Evolutionary conservation across 37 sponge, comb jelly and placozoan species (phyloP).

Genomic region (Dysidea cf. avara): DNA sequence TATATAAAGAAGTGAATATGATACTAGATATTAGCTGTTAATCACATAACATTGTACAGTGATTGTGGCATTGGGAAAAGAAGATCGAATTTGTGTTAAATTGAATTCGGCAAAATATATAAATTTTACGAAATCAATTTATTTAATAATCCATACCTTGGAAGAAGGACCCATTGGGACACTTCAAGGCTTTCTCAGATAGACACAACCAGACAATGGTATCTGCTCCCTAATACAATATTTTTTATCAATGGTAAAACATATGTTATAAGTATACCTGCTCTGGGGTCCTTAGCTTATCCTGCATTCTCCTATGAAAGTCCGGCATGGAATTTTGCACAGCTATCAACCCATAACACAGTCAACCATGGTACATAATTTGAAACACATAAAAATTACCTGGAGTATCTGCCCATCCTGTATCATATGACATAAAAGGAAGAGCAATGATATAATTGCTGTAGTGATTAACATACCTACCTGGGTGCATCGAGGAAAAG

Average conservation of each 20-base stretch:
- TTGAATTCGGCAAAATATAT: no score
- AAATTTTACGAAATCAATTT: background rate
- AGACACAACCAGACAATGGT: slow-evolving; percentile 88
- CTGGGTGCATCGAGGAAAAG: slow-evolving; percentile 95
- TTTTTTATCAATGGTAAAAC: no score
- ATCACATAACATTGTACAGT: no score
- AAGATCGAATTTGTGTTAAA: no score
- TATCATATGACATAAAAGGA: background rate
- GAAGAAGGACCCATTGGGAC: slow-evolving; percentile 70
- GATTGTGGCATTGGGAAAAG: no score
- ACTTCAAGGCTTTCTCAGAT: slow-evolving; percentile 20
- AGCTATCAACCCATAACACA: slow-evolving; percentile 42
- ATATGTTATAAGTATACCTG: no score
- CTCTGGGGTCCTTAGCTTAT: slow-evolving; percentile 68
- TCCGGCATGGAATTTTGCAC: slow-evolving; percentile 76
- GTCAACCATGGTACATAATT: background rate
- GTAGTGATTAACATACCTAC: slow-evolving; percentile 1
- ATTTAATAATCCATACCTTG: slow-evolving; percentile 38
- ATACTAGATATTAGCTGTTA: no score
- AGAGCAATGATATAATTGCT: no score
- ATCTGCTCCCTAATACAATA: slow-evolving; percentile 72
- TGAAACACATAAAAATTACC: slow-evolving; percentile 3
- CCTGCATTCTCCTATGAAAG: slow-evolving; percentile 64
- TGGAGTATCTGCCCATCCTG: slow-evolving; percentile 70
- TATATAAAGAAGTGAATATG: no score